Conservation (phyloP, 2,888 invertebrate species). For the Drosophila antonietae region DNA sequence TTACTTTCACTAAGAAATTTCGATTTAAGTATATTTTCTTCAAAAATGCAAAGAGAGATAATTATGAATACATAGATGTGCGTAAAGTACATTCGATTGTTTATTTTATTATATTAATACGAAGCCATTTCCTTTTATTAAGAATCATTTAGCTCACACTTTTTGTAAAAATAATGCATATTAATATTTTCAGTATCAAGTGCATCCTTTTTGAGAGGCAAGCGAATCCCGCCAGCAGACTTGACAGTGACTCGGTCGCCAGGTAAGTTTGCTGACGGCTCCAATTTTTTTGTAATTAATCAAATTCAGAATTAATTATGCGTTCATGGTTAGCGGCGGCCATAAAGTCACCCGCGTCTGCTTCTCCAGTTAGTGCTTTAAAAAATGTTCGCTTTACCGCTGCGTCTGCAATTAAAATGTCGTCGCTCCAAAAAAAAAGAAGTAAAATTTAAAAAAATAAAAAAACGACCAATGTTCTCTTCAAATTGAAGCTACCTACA, state of each 20-base stretch:
- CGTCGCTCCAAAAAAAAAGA: slow-evolving; percentile 34
- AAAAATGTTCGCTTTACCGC: slow-evolving; percentile 15
- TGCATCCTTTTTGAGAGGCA: not conserved
- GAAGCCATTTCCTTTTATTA: not conserved
- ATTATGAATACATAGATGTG: not conserved
- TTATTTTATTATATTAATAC: not conserved
- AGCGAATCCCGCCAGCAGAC: not conserved
- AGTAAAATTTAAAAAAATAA: slow-evolving; percentile 10
- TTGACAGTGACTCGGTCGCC: not conserved
- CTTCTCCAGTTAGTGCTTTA: slow-evolving; percentile 3
- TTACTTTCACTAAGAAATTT: not conserved
- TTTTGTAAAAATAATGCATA: slow-evolving; percentile 2
- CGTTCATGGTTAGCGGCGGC: slow-evolving; percentile 30
- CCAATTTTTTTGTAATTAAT: slow-evolving; percentile 64
- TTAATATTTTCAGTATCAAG: slow-evolving; percentile 5
- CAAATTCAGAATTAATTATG: slow-evolving; percentile 75
- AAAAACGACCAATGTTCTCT: slow-evolving; percentile 10
- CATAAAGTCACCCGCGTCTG: slow-evolving; percentile 16
- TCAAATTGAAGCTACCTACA: slow-evolving; percentile 7
- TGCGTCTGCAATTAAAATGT: slow-evolving; percentile 64
- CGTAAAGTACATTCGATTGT: not conserved
- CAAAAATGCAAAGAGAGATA: not conserved
- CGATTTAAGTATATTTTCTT: not conserved
- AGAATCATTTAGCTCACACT: not conserved
- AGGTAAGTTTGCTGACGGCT: slow-evolving; percentile 14